Evolutionary conservation across 2,113 vertebrate genomes (phyloP).

Genomic region (Microtus richardsoni): DNA sequence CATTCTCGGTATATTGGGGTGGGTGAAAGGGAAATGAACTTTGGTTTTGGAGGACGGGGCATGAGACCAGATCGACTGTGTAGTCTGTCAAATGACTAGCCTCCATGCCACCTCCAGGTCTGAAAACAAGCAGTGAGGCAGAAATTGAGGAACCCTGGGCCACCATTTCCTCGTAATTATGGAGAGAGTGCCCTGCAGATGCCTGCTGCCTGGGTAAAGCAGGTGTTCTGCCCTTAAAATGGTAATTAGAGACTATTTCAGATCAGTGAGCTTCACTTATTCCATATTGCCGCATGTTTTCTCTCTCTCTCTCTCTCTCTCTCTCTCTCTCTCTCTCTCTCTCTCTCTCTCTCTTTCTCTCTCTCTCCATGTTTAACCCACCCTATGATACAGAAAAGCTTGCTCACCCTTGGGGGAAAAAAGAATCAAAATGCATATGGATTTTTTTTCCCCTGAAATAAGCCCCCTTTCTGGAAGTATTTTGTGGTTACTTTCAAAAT

Average conservation of each 20-base stretch:
- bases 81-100: not conserved
- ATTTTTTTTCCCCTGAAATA: conserved; percentile 66
- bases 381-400: conserved; percentile 70
- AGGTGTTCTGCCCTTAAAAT: conserved; percentile 82
- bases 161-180: conserved; percentile 64
- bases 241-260: conserved; percentile 79
- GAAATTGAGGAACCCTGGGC: conserved; percentile 52
- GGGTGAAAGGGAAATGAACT: not conserved
- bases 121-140: conserved; percentile 16
- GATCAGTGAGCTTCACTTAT: conserved; percentile 77
- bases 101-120: not conserved
- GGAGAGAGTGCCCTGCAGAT: conserved; percentile 53
- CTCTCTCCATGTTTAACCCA: conserved; percentile 43
- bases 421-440: conserved; percentile 56
- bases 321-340: too few relatives aligned
- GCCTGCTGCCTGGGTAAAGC: conserved; percentile 68
- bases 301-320: too few relatives aligned
- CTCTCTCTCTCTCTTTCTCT: not conserved
- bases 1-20: not conserved
- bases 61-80: fast-evolving
- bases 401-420: conserved; percentile 47
- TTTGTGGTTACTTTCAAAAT: conserved; percentile 78
- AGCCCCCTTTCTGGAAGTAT: conserved; percentile 70
- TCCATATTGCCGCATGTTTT: conserved; percentile 62
- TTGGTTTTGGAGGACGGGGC: not conserved